Conservation (phyloP, 2,888 invertebrate genomes). For the Chorisops tibialis region DNA sequence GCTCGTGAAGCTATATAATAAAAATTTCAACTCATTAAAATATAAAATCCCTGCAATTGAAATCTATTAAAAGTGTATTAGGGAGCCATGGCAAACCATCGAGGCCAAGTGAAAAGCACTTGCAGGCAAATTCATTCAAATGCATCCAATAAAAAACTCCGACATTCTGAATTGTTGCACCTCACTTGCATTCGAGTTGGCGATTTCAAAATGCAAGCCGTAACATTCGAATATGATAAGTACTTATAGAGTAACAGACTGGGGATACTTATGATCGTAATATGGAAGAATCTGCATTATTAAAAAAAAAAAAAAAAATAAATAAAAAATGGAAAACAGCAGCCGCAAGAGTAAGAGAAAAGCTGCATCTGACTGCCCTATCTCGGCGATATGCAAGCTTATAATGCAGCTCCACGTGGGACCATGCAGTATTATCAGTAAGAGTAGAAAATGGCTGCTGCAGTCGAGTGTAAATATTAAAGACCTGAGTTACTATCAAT, state of each 20-base stretch:
- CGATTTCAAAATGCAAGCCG: conserved; percentile 19
- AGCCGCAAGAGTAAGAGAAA: too few relatives aligned
- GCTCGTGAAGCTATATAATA: conserved; percentile 24
- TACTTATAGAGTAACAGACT: neutral
- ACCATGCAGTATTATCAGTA: too few relatives aligned
- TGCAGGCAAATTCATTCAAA: conserved; percentile 16
- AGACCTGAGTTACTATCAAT: conserved; percentile 31
- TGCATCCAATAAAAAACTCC: conserved; percentile 11
- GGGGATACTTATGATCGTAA: too few relatives aligned
- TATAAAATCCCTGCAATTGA: conserved; percentile 28
- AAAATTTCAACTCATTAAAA: conserved; percentile 28
- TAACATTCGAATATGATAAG: conserved; percentile 15
- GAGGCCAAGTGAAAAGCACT: conserved; percentile 5
- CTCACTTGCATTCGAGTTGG: neutral
- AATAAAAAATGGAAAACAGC: too few relatives aligned
- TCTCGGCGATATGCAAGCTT: too few relatives aligned
- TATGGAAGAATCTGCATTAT: too few relatives aligned
- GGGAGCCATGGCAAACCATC: conserved; percentile 7
- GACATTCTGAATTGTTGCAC: neutral
- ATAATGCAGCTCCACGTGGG: too few relatives aligned
- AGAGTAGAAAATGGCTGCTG: neutral
- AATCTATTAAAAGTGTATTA: conserved; percentile 30
- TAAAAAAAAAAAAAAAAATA: too few relatives aligned
- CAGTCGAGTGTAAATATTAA: conserved; percentile 17
- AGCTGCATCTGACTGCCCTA: too few relatives aligned